A percentile compares a stretch with the other conserved stretches of the same genome.
These are phyloP conservation scores for Scolopax mira DNA, from an alignment of 2,113 vertebrate species.

Conservation along the genomic window DNA sequence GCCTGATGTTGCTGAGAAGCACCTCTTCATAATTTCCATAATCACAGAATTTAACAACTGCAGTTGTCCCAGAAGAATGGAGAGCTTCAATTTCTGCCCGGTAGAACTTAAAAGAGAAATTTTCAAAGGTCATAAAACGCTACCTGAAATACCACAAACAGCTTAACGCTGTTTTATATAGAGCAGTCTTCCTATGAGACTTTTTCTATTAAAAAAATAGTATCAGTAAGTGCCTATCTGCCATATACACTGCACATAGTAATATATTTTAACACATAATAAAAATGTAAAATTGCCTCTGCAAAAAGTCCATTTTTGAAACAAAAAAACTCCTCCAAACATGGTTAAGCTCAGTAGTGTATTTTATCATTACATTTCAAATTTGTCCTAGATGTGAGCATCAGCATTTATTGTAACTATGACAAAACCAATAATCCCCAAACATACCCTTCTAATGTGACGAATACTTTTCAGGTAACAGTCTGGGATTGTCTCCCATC, in stretches of 20 bases:
- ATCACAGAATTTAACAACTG: constrained; percentile 95
- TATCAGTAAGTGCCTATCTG: background rate
- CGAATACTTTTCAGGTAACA: background rate
- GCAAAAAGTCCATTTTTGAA: background rate
- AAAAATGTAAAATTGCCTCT: background rate
- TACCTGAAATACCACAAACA: background rate
- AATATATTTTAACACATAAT: background rate
- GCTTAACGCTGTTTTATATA: background rate
- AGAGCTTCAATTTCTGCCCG: constrained; percentile 93
- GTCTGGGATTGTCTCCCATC: background rate
- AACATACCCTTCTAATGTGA: background rate
- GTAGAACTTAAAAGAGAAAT: constrained; percentile 86
- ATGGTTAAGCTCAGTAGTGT: background rate
- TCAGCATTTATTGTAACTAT: background rate
- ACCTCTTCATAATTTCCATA: constrained; percentile 99
- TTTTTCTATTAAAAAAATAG: background rate
- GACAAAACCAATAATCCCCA: background rate
- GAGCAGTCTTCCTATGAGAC: background rate
- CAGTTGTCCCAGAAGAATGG: constrained; percentile 94
- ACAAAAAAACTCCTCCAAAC: background rate
- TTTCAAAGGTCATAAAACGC: constrained; percentile 21
- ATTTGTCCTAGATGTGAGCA: background rate
- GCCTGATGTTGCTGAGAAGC: constrained; percentile 93
- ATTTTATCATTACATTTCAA: background rate
- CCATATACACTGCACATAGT: background rate